Conservation (phyloP, 1,140 invertebrate species). For the Mya arenaria region DNA sequence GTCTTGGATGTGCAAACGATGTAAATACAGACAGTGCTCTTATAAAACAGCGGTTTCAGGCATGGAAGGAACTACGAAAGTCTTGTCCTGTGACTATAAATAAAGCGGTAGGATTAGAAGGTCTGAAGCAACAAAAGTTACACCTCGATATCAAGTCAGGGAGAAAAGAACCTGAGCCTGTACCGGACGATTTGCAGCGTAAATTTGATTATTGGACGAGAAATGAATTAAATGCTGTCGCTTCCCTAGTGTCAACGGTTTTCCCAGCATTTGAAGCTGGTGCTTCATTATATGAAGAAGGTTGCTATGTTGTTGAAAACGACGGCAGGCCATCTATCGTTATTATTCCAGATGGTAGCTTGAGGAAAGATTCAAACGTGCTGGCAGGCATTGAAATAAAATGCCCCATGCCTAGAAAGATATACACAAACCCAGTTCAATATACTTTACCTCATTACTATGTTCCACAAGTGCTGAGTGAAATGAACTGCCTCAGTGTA, state of each 20-base stretch:
- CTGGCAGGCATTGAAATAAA: background rate
- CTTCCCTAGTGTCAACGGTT: conserved; percentile 2
- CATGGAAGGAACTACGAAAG: background rate
- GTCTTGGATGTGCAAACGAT: background rate
- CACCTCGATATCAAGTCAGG: background rate
- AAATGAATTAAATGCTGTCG: conserved; percentile 18
- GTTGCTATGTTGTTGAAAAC: background rate
- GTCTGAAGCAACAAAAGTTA: background rate
- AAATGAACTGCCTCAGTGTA: conserved; percentile 3
- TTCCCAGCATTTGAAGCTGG: background rate
- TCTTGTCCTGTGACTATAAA: background rate
- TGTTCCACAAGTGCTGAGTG: conserved; percentile 9
- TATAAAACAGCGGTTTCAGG: background rate
- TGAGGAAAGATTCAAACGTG: background rate
- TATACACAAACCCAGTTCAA: background rate
- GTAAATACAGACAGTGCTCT: background rate
- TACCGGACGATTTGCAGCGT: background rate
- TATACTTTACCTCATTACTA: background rate
- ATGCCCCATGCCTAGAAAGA: conserved; percentile 2
- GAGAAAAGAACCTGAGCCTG: background rate
- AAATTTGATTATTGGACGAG: background rate
- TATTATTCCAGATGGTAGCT: conserved; percentile 9
- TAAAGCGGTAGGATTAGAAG: conserved; percentile 11
- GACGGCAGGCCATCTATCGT: background rate
- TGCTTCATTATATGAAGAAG: background rate